Base-by-base conservation (phyloP, 2,888 invertebrate genomes). In the Lepidochrysops patricia region DNA sequence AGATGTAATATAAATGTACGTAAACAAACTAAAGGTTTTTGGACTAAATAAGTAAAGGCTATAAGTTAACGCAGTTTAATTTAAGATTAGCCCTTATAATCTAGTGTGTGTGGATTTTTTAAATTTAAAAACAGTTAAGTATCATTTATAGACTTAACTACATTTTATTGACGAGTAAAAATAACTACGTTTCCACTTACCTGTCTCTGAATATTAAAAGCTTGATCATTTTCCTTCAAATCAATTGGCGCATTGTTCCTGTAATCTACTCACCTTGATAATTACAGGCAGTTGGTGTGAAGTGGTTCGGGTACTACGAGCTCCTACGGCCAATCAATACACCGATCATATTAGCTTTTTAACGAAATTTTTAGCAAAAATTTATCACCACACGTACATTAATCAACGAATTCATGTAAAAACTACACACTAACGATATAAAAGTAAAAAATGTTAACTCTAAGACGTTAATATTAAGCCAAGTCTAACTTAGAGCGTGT, bases 251-350 rank as follows among this genome's bases (percentile, higher is more conserved):
- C 23, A 25, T 49, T 25, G 5, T 23, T 9, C 34, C 15, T 6
- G 13, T n/a, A 35, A 34, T 32, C n/a, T 23, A 57, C 58, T 58
- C 27, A 58, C 58, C 58, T 58, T 58, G 32, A 23, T 57, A 15
- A 29, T 43, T 15, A 58, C 32, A 23, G 48, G 32, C 43, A 43
- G 29, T 27, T 57, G 19, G 23, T 19, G 12, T 43, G 19, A 43
- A 19, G 12, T 43, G 19, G 19, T 12, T 9, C 43, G 43, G 56
- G 27, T 35, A 37, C 12, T 58, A 49, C 57, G n/a, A 32, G 35
- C 19, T 26, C 34, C 34, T n/a, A 58, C 57, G 23, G 13, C n/a
- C 32, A 58, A 58, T 49, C 49, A 50, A 50, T 58, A 49, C 32
- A 49, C 29, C n/a, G 49, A 49, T 58, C 48, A 58, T 19, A 32